Evolutionary conservation across 1,140 invertebrate species (phyloP).

Genomic region (Drosophila nasuta): DNA sequence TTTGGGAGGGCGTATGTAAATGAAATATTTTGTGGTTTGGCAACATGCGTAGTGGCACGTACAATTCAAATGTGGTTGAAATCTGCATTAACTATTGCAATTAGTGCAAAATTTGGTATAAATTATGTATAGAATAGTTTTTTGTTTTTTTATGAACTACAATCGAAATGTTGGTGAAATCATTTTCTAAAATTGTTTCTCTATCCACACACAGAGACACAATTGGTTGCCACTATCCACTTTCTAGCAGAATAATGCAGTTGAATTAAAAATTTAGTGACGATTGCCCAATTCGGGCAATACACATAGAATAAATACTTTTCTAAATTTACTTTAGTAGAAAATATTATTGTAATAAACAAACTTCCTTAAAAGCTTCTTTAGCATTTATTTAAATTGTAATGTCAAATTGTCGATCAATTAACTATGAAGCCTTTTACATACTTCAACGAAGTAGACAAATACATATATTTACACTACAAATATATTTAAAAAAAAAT

Average conservation of each 20-base stretch:
- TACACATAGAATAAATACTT: no score
- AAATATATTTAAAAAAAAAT: no score
- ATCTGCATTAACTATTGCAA: constrained; percentile 83
- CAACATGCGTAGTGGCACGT: constrained; percentile 53
- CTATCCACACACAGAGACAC: neutral
- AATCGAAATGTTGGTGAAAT: constrained; percentile 34
- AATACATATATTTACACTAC: no score
- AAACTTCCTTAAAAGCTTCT: no score
- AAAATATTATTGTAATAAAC: no score
- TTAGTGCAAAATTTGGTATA: constrained; percentile 80
- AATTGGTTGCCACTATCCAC: constrained; percentile 29
- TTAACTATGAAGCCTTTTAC: no score
- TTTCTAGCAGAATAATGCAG: constrained; percentile 63
- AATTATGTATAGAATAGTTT: constrained; percentile 83
- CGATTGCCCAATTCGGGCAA: constrained; percentile 1
- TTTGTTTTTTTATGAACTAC: constrained; percentile 73
- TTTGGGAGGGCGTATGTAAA: constrained; percentile 62
- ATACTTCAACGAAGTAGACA: no score
- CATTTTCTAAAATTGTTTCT: constrained; percentile 38
- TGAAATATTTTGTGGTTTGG: constrained; percentile 75
- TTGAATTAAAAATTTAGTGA: constrained; percentile 73
- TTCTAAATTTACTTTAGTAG: no score
- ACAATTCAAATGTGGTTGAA: constrained; percentile 75
- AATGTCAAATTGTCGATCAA: no score
- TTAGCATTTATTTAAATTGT: no score